Conservation (phyloP, 2,113 vertebrate genomes). For the Theropithecus gelada region DNA sequence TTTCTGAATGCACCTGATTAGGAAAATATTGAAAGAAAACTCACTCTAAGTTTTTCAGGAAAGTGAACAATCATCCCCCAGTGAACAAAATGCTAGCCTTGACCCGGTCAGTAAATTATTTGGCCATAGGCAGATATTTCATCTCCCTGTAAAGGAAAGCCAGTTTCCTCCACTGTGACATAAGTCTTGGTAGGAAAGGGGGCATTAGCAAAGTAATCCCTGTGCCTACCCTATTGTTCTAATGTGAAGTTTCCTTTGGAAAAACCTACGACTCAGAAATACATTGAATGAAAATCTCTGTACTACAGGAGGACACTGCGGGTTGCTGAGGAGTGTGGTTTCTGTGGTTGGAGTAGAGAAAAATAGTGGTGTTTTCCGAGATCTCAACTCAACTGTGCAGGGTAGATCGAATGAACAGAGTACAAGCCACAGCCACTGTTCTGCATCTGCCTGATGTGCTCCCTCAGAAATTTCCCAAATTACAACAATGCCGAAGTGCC, state of each 20-base stretch:
- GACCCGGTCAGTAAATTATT: not conserved
- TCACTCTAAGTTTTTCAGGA: not conserved
- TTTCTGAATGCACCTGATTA: not conserved
- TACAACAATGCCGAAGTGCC: not conserved
- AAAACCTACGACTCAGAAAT: not conserved
- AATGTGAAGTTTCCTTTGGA: not conserved
- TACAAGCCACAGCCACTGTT: not conserved
- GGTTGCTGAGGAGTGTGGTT: not conserved
- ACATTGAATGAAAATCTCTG: not conserved
- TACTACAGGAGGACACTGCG: not conserved
- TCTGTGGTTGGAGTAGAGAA: slow-evolving; percentile 42
- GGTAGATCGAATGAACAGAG: slow-evolving; percentile 2
- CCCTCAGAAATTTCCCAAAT: slow-evolving; percentile 45
- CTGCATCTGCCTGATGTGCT: not conserved
- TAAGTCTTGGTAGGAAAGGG: not conserved
- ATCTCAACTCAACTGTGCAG: not conserved
- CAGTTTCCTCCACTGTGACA: not conserved
- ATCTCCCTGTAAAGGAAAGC: not conserved
- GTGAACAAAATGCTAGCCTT: not conserved
- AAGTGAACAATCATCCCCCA: not conserved
- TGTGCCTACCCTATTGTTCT: not conserved
- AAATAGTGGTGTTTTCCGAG: not conserved
- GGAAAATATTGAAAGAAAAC: slow-evolving; percentile 4
- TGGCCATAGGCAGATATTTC: not conserved
- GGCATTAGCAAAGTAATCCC: not conserved